Evolutionary conservation across 2,113 vertebrate species (phyloP).

Genomic region (Platysternon megacephalum): DNA sequence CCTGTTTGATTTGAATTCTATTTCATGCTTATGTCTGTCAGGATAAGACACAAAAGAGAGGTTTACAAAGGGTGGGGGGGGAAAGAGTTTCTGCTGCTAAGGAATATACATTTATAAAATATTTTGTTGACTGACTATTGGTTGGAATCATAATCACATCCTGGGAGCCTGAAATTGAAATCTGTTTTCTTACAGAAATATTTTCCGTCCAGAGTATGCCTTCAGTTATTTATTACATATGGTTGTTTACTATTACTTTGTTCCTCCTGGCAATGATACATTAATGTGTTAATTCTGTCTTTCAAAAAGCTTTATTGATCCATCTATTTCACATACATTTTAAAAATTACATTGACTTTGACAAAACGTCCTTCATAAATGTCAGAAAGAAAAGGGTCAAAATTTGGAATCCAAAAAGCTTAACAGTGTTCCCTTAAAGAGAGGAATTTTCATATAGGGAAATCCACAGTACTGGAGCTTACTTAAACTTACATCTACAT

Average conservation of each 20-base stretch:
- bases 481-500: neutral
- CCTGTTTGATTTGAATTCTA: neutral
- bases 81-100: neutral
- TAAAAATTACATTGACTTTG: neutral
- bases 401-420: neutral
- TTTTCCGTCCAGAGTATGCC: neutral
- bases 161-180: neutral
- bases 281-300: neutral
- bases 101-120: neutral
- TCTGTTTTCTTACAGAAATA: neutral
- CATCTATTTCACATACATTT: neutral
- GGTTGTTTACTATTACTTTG: neutral
- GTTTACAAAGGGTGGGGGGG: neutral
- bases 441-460: neutral
- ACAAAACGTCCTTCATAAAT: fast-evolving
- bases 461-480: neutral
- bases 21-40: neutral
- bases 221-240: neutral
- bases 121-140: neutral
- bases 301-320: neutral
- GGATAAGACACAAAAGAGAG: neutral
- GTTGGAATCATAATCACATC: neutral
- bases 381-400: neutral
- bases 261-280: neutral
- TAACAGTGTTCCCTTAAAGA: neutral